These are phyloP conservation scores for Parochlus steinenii DNA, from an alignment of 2,888 invertebrate species.

Conservation along the genomic window DNA sequence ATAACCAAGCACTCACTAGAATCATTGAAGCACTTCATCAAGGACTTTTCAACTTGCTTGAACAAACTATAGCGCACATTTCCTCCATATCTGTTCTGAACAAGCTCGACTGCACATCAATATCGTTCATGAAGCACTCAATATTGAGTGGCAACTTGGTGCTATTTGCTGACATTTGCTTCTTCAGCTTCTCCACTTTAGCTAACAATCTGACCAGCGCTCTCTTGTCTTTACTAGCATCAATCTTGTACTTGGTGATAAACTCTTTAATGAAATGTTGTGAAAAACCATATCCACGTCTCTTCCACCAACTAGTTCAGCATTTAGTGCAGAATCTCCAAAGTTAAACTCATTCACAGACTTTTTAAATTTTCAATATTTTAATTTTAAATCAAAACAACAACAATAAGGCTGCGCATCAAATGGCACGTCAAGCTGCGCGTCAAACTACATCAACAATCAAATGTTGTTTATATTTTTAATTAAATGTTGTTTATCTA, in stretches of 20 bases:
- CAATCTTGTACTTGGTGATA: conserved; percentile 66
- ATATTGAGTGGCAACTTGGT: conserved; percentile 87
- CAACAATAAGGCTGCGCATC: too few species aligned
- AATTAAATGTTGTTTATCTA: too few species aligned
- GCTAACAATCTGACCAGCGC: conserved; percentile 74
- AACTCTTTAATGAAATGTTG: conserved; percentile 85
- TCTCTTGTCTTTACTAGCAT: conserved; percentile 65
- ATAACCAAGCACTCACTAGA: too few species aligned
- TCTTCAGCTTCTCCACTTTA: conserved; percentile 95
- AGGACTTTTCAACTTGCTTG: conserved; percentile 55
- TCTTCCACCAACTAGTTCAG: conserved; percentile 80
- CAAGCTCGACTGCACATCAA: conserved; percentile 80
- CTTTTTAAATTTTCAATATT: too few species aligned
- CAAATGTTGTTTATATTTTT: too few species aligned
- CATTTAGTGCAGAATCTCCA: too few species aligned
- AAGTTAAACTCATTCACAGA: too few species aligned
- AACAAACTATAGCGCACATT: conserved; percentile 63
- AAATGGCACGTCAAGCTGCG: too few species aligned
- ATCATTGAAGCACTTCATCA: conserved; percentile 58
- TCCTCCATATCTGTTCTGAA: conserved; percentile 76
- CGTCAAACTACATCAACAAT: too few species aligned
- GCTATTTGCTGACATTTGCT: conserved; percentile 98
- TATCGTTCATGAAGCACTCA: conserved; percentile 97
- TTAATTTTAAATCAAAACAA: too few species aligned
- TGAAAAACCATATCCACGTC: conserved; percentile 81